Conservation (phyloP, 2,888 invertebrate genomes). For the Odontomyia ornata region DNA sequence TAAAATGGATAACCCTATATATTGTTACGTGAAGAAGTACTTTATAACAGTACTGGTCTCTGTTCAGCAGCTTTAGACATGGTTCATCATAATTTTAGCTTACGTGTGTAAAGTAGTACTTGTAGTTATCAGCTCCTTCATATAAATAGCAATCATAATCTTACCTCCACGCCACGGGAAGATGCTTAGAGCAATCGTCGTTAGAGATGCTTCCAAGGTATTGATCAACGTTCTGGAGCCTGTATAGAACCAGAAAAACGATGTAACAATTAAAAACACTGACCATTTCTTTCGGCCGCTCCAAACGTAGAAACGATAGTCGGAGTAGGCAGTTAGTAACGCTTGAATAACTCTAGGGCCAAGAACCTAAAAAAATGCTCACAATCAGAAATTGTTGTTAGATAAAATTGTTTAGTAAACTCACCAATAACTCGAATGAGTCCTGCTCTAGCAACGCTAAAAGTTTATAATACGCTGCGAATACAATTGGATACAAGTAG, state of each 20-base stretch:
- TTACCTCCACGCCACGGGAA: slow-evolving; percentile 73
- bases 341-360: slow-evolving; percentile 86
- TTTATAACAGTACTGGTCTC: no score
- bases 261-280: slow-evolving; percentile 75
- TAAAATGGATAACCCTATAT: no score
- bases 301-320: slow-evolving; percentile 81
- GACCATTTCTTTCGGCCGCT: slow-evolving; percentile 80
- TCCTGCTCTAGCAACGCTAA: slow-evolving; percentile 77
- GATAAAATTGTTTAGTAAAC: slow-evolving; percentile 51
- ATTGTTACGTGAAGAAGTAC: no score
- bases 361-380: slow-evolving; percentile 67
- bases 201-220: slow-evolving; percentile 83
- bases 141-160: no score
- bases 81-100: no score
- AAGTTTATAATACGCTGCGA: slow-evolving; percentile 79
- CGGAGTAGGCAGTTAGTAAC: slow-evolving; percentile 77
- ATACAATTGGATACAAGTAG: slow-evolving; percentile 82
- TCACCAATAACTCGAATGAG: slow-evolving; percentile 71
- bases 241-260: slow-evolving; percentile 94
- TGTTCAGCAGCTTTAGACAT: no score
- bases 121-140: no score
- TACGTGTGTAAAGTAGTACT: no score
- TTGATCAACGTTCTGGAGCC: slow-evolving; percentile 89
- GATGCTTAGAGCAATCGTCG: slow-evolving; percentile 81
- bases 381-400: neutral